Evolutionary conservation across 1,140 invertebrate species (phyloP), one percentile per base, ranked within the genome.

Genomic region (Caenorhabditis briggsae): DNA sequence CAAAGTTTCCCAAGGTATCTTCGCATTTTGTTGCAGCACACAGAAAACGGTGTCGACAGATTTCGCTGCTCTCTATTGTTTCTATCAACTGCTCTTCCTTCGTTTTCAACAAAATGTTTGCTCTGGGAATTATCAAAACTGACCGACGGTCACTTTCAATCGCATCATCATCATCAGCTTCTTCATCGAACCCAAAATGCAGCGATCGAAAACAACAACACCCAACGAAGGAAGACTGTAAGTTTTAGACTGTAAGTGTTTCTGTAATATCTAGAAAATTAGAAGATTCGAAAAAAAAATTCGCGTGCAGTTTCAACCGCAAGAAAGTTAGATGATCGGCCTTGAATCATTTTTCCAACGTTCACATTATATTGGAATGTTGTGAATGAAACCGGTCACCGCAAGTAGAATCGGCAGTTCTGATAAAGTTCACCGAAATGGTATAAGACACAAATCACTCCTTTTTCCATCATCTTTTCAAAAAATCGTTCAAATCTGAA

Each of bases 141-240:
- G 46, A 78, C 70, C 70, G 70, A 78, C 70, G 70, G 70, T 78
- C 70, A 50, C 46, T 78, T 78, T 78, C 70, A 78, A 78, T 78
- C 70, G 70, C 43, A 50, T 78, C 70, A 78, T 78, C 70, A 78
- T 78, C 64, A 46, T 46, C 33, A 33, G 33, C 33, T 33, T 33
- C 70, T 50, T 78, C 70, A n/a, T 70, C 65, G 43, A 48, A 46
- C 3, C 33, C 1, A 50, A 78, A 11, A 78, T 78, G 70, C 70
- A 78, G 70, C 70, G 70, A 3, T 78, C 70, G 46, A 78, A 78
- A 78, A 78, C 70, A 53, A 78, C 70, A 78, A 78, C 70, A 25
- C 70, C 70, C 3, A 50, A 78, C n/a, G 70, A 78, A 78, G 70
- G 70, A 78, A 78, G 70, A 78, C 46, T 78, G 70, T 78, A 78